A percentile compares a stretch with the other conserved stretches of the same genome.
Evolutionary conservation across 2,888 invertebrate species (phyloP).

Genomic region (Nowickia ferox): DNA sequence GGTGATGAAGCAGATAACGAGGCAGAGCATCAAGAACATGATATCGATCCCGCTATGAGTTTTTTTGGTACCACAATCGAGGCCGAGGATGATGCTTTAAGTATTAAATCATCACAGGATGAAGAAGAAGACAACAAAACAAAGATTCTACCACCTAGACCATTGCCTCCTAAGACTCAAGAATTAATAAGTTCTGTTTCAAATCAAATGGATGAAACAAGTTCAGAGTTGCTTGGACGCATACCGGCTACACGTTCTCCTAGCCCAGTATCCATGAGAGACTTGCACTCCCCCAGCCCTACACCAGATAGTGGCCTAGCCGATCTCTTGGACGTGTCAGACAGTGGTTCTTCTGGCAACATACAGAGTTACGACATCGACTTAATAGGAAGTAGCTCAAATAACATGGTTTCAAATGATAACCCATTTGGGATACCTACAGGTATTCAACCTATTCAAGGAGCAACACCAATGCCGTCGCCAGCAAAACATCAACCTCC

Average conservation of each 20-base stretch:
- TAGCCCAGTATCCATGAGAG: slow-evolving; percentile 92
- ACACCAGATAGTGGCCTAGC: slow-evolving; percentile 88
- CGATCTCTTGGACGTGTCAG: slow-evolving; percentile 87
- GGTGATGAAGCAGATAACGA: slow-evolving; percentile 81
- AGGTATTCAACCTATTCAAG: slow-evolving; percentile 82
- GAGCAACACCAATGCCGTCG: slow-evolving; percentile 84
- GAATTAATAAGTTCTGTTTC: slow-evolving; percentile 93
- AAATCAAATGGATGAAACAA: slow-evolving; percentile 94
- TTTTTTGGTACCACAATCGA: slow-evolving; percentile 83
- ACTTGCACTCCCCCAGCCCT: slow-evolving; percentile 92
- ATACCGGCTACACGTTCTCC: slow-evolving; percentile 93
- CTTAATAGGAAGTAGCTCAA: slow-evolving; percentile 74
- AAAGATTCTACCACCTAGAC: slow-evolving; percentile 83
- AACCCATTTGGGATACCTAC: slow-evolving; percentile 83
- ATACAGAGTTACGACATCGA: slow-evolving; percentile 79
- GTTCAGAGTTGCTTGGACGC: slow-evolving; percentile 91
- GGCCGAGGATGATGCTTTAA: slow-evolving; percentile 81
- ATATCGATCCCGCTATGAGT: slow-evolving; percentile 83
- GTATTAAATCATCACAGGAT: slow-evolving; percentile 79
- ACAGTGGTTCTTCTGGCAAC: slow-evolving; percentile 80
- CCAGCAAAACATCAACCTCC: slow-evolving; percentile 84
- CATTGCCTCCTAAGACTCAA: slow-evolving; percentile 90
- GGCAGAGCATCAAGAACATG: slow-evolving; percentile 72
- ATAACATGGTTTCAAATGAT: slow-evolving; percentile 74
- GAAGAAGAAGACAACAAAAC: slow-evolving; percentile 78